Conservation (phyloP, 2,797 vertebrate species). For the Sandelia bainsii region DNA sequence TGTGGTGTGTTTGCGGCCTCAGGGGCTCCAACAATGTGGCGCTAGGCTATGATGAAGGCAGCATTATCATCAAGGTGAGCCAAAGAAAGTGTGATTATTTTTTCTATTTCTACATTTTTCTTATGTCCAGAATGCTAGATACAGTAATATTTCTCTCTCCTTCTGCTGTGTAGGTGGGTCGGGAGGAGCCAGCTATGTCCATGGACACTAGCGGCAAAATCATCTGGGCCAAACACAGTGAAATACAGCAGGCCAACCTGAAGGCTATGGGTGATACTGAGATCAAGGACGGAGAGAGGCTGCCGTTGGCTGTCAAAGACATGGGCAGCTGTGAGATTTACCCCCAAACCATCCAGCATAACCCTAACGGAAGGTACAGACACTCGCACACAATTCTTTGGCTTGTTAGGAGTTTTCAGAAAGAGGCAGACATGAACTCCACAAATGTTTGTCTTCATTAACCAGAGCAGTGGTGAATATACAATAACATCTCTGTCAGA, state of each 20-base stretch:
- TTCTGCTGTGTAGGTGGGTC: slow-evolving; percentile 87
- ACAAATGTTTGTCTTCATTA: not conserved
- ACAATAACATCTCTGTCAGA: not conserved
- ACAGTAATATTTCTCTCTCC: not conserved
- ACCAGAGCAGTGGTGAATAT: not conserved
- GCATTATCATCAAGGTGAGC: slow-evolving; percentile 97
- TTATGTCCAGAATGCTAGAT: not conserved
- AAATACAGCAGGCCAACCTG: slow-evolving; percentile 97
- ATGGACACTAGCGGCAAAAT: slow-evolving; percentile 99
- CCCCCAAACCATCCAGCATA: slow-evolving; percentile 98
- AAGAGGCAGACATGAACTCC: not conserved
- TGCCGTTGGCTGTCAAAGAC: slow-evolving; percentile 96
- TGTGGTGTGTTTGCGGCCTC: slow-evolving; percentile 96
- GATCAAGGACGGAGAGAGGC: slow-evolving; percentile 96
- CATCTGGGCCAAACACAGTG: slow-evolving; percentile 98
- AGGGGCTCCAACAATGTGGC: slow-evolving; percentile 97
- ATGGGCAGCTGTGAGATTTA: slow-evolving; percentile 99
- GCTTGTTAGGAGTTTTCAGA: not conserved
- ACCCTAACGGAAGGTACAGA: slow-evolving; percentile 94
- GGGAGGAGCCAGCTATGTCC: slow-evolving; percentile 98
- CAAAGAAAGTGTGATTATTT: too few relatives aligned
- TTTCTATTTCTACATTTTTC: too few relatives aligned
- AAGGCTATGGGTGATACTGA: slow-evolving; percentile 98
- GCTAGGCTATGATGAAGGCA: slow-evolving; percentile 96
- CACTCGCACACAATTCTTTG: not conserved